Evolutionary conservation across 2,797 vertebrate species (phyloP), one percentile per base, ranked within the genome.

Genomic region (Mycteria americana): DNA sequence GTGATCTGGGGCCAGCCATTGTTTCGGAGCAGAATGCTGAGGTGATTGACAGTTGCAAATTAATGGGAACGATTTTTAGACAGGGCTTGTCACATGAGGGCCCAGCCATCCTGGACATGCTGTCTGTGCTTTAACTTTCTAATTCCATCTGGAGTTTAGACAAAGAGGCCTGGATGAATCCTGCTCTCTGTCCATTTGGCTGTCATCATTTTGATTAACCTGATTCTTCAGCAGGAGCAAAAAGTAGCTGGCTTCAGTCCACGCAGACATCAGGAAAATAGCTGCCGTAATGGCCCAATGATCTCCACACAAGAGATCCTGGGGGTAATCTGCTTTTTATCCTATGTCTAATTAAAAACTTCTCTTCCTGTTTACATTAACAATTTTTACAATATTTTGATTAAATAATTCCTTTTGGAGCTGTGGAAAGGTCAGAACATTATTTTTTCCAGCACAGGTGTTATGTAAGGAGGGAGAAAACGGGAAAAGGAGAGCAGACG

Each of bases 141-240:
- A 89, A 96, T 89, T 96, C 97, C 94, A 96, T 94, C 83, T 96
- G 96, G 91, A 95, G 88, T 95, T 95, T 54, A 95, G 92, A 94
- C 94, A 97, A 96, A 93, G 89, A 80, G 65, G 74, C 57, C 81
- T 93, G 84, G 89, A 96, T 92, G 89, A 96, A 94, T 94, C 94
- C 93, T 95, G 92, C 89, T 93, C 83, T 93, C 95, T 94, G 91
- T 89, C 95, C 86, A 82, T 92, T 95, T 96, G 84, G 78, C 86
- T 97, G 95, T 96, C 95, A 93, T 96, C 78, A 0, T 96, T 96
- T 94, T 97, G 95, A 97, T 96, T 96, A 97, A 96, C 96, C 92
- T 96, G 96, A 92, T 95, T 96, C 94, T 97, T 91, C 90, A 93
- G 94, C 76, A 95, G 90, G 81, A 95, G 90, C 93, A 93, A 92